These are phyloP conservation scores for Stenurella melanura DNA, from an alignment of 2,888 invertebrate species.

Conservation along the genomic window DNA sequence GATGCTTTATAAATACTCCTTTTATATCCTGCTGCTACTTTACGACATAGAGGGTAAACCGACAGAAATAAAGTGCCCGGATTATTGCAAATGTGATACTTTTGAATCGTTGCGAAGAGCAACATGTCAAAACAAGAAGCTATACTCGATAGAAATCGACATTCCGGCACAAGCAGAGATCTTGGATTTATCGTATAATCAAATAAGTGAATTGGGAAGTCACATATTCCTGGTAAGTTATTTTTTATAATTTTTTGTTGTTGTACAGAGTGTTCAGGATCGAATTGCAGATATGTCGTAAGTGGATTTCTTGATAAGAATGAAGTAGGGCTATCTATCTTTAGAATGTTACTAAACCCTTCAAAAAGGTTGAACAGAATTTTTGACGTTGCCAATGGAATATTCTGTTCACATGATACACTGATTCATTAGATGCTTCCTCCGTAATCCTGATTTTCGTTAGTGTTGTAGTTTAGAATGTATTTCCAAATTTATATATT, in stretches of 20 bases:
- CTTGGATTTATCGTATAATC: slow-evolving; percentile 79
- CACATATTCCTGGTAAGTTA: slow-evolving; percentile 77
- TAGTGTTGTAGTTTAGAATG: no score
- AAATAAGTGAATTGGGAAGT: slow-evolving; percentile 78
- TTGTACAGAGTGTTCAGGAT: neutral
- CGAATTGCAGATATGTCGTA: no score
- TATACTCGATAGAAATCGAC: slow-evolving; percentile 77
- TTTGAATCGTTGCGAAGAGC: slow-evolving; percentile 75
- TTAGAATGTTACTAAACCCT: no score
- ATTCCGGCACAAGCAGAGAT: slow-evolving; percentile 77
- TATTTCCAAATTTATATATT: no score
- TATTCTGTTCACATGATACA: no score
- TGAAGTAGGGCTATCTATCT: neutral
- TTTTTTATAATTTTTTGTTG: slow-evolving; percentile 14
- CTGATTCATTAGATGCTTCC: no score
- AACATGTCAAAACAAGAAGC: slow-evolving; percentile 76
- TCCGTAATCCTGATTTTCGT: no score
- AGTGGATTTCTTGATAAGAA: neutral
- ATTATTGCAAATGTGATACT: slow-evolving; percentile 76
- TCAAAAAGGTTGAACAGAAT: no score
- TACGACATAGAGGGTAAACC: slow-evolving; percentile 43
- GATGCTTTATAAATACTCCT: slow-evolving; percentile 30
- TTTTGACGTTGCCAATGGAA: no score
- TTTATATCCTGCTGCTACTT: slow-evolving; percentile 43
- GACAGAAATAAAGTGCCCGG: slow-evolving; percentile 72